Percentiles rank a stretch among this genome's conserved stretches.
phyloP scores from a whole-genome alignment of 92 coral and sea anemone genomes.

The Anthopleura xanthogrammica region DNA sequence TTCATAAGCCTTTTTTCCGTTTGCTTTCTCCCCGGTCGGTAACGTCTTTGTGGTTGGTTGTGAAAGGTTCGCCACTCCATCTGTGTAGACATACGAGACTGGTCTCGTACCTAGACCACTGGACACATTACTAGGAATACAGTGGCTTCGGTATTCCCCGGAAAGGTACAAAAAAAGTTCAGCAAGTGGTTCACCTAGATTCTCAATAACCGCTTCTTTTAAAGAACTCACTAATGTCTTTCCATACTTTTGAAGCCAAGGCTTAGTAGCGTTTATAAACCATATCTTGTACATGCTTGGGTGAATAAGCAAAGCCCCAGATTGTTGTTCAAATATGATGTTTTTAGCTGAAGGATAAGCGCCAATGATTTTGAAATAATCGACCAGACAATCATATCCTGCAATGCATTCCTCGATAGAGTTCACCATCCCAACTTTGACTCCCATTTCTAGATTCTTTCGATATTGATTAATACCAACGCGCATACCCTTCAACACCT shows the following conservation, averaged over 20 bases:
- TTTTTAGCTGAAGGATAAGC: conserved; percentile 21
- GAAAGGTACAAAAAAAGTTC: conserved; percentile 62
- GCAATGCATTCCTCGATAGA: conserved; percentile 81
- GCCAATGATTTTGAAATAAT: conserved; percentile 46
- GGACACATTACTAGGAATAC: conserved; percentile 83
- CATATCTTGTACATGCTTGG: neutral
- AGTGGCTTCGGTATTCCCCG: conserved; percentile 67
- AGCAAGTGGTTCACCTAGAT: conserved; percentile 64
- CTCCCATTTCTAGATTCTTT: conserved; percentile 68
- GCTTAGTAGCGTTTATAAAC: conserved; percentile 24
- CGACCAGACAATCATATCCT: conserved; percentile 64
- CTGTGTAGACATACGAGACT: conserved; percentile 59
- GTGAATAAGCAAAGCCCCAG: conserved; percentile 21
- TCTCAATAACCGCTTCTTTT: conserved; percentile 37
- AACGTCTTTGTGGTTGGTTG: conserved; percentile 67
- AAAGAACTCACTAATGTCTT: conserved; percentile 37
- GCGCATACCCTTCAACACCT: conserved; percentile 57
- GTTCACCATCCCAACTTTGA: conserved; percentile 79
- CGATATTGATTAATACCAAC: conserved; percentile 56
- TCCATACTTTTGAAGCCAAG: conserved; percentile 53
- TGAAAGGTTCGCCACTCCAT: conserved; percentile 60
- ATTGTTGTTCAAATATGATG: conserved; percentile 39
- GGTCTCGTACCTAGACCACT: conserved; percentile 91
- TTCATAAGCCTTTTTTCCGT: conserved; percentile 71
- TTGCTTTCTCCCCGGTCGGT: conserved; percentile 66